Conservation (phyloP, 2,113 vertebrate species). For the Anoplopoma fimbria region DNA sequence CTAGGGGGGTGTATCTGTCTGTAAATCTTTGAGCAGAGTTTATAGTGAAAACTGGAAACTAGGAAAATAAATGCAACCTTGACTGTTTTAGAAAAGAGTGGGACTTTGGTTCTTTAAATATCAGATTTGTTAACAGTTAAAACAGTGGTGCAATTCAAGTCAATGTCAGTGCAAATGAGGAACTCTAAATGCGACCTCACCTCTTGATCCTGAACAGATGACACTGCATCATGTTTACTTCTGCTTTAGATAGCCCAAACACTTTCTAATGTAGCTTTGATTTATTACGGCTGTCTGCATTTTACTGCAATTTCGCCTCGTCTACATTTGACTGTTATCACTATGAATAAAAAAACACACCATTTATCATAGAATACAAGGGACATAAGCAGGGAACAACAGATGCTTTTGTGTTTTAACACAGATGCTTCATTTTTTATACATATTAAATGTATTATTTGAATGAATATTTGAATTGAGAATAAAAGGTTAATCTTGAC, state of each 20-base stretch:
- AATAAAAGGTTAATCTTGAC: neutral
- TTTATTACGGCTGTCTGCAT: slow-evolving; percentile 17
- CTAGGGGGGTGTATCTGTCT: neutral
- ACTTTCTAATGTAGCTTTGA: neutral
- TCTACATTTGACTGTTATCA: slow-evolving; percentile 15
- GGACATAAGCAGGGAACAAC: neutral
- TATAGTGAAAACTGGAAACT: slow-evolving; percentile 21
- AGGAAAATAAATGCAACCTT: slow-evolving; percentile 7
- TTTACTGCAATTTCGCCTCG: neutral
- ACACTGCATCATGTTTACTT: slow-evolving; percentile 22
- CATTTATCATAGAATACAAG: slow-evolving; percentile 1
- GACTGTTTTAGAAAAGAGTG: neutral
- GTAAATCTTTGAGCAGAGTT: neutral
- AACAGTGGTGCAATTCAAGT: slow-evolving; percentile 19
- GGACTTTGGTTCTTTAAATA: slow-evolving; percentile 25
- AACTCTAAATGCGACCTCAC: neutral
- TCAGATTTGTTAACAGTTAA: slow-evolving; percentile 35
- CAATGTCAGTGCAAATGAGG: slow-evolving; percentile 36
- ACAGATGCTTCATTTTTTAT: neutral
- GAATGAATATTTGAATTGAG: neutral
- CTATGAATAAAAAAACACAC: neutral
- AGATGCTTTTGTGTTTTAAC: neutral
- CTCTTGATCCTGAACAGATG: slow-evolving; percentile 25
- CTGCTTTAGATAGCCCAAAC: slow-evolving; percentile 16
- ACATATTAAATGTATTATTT: neutral